These are phyloP conservation scores for Seira ritae DNA, from an alignment of 2,888 invertebrate genomes.

Conservation along the genomic window DNA sequence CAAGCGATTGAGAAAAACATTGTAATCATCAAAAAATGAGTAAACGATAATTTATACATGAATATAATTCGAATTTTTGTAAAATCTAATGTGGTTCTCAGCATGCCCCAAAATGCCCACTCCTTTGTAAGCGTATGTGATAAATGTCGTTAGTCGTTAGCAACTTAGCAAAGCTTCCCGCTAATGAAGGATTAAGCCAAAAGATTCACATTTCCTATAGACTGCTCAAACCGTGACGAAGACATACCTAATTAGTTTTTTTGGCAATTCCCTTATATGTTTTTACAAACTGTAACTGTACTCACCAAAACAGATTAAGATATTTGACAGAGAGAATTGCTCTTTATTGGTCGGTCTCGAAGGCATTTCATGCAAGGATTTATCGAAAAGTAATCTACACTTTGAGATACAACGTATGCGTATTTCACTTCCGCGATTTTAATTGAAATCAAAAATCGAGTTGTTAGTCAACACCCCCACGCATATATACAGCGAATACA, in stretches of 20 bases:
- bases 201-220: not conserved
- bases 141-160: no score
- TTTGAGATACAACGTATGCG: not conserved
- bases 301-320: not conserved
- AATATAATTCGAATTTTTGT: no score
- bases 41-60: no score
- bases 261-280: not conserved
- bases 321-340: not conserved
- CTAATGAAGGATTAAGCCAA: no score
- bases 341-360: not conserved
- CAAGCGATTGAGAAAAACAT: no score
- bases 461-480: not conserved
- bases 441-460: not conserved
- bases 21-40: no score
- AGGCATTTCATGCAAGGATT: not conserved
- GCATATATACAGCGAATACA: not conserved
- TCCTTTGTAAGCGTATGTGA: no score
- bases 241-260: conserved; percentile 2
- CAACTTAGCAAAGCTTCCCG: no score
- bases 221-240: not conserved
- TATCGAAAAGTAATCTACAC: not conserved
- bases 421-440: not conserved
- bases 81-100: no score
- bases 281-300: no score
- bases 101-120: no score